These are phyloP conservation scores for Propithecus deckenii DNA, from an alignment of 2,797 vertebrate genomes.

Conservation along the genomic window DNA sequence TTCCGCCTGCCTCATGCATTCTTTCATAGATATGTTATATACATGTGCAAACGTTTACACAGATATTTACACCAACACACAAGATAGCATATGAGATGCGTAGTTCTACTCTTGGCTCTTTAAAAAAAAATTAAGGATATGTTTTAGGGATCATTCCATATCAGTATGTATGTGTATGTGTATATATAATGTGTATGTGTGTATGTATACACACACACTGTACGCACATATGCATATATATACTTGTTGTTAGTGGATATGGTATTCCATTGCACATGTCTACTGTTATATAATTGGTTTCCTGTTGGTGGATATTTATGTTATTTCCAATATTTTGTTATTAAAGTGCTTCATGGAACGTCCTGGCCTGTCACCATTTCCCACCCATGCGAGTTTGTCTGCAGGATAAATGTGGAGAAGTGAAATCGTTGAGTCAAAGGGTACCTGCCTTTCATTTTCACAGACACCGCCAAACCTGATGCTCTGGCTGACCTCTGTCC, in stretches of 20 bases:
- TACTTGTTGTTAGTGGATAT: background rate
- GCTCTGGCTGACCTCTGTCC: background rate
- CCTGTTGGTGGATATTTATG: background rate
- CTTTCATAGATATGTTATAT: background rate
- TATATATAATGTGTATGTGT: no score
- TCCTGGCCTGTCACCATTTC: background rate
- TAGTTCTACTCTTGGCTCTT: background rate
- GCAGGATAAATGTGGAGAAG: background rate
- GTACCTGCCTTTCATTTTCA: background rate
- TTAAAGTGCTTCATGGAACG: background rate
- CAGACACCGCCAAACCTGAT: rapidly evolving
- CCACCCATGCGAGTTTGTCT: background rate
- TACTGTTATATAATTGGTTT: background rate
- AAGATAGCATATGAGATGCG: no score
- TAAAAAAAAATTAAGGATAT: background rate
- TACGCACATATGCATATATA: rapidly evolving
- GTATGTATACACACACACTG: no score
- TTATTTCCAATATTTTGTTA: background rate
- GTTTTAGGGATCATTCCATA: background rate
- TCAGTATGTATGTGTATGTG: rapidly evolving
- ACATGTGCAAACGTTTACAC: rapidly evolving
- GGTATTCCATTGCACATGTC: background rate
- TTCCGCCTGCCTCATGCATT: rapidly evolving
- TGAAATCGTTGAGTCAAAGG: background rate
- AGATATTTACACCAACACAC: background rate